Percentiles rank a stretch among this genome's conserved stretches.
Conservation (phyloP, 2,888 invertebrate species). For the Andrena bicolor region DNA sequence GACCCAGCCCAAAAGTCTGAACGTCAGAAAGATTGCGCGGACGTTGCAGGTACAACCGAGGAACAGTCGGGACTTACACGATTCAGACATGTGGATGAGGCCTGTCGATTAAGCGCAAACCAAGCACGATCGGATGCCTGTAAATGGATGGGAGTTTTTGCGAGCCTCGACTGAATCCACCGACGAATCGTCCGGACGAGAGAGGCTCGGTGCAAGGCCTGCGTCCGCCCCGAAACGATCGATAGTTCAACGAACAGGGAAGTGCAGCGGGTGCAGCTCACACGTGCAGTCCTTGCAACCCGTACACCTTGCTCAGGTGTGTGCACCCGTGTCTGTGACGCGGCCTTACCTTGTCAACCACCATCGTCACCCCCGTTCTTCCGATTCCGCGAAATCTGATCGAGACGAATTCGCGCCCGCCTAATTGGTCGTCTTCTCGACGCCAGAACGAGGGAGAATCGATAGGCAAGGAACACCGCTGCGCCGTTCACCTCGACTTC, state of each 20-base stretch:
- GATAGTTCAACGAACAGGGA: constrained; percentile 83
- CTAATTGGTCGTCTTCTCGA: constrained; percentile 21
- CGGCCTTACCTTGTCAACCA: background rate
- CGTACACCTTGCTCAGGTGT: constrained; percentile 32
- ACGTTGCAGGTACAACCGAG: background rate
- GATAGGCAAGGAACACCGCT: background rate
- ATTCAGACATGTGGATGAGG: constrained; percentile 7
- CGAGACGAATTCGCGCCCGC: constrained; percentile 23
- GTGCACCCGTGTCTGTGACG: constrained; percentile 9
- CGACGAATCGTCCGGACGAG: constrained; percentile 15
- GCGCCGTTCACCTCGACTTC: background rate
- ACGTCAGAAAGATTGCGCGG: background rate
- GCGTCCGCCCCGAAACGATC: constrained; percentile 73
- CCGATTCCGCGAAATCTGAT: constrained; percentile 28
- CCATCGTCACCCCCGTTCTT: background rate
- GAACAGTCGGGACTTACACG: background rate
- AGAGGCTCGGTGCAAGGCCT: constrained; percentile 24
- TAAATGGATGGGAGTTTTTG: constrained; percentile 13
- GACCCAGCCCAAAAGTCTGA: background rate
- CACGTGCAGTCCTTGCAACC: constrained; percentile 56
- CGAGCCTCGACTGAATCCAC: constrained; percentile 16
- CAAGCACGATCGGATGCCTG: constrained; percentile 2
- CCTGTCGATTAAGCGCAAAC: constrained; percentile 1
- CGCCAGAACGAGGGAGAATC: background rate
- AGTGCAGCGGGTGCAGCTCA: constrained; percentile 71